Percentiles rank a stretch among this genome's conserved stretches.
These are phyloP conservation scores for Limulus polyphemus DNA, from an alignment of 2,888 invertebrate species.

Conservation along the genomic window DNA sequence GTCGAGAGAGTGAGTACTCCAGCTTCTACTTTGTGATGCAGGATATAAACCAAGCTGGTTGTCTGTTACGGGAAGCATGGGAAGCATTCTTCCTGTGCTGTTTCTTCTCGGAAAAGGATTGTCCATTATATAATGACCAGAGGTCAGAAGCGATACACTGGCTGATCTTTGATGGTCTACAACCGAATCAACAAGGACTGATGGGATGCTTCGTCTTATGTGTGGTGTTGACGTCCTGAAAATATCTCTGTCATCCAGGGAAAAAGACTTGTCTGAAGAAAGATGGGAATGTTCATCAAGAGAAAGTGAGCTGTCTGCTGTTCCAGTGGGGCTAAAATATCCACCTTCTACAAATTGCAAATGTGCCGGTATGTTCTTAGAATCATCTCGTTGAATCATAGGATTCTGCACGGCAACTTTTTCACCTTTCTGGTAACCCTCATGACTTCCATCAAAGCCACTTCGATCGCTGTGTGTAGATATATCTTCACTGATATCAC, in stretches of 20 bases:
- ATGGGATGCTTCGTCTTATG: conserved; percentile 1
- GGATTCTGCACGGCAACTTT: not conserved
- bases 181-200: not conserved
- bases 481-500: conserved; percentile 24
- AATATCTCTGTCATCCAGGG: conserved; percentile 13
- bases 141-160: not conserved
- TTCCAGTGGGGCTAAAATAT: conserved; percentile 5
- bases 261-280: conserved; percentile 2
- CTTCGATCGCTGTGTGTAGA: conserved; percentile 10
- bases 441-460: conserved; percentile 1
- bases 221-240: not conserved
- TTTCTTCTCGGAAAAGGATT: conserved; percentile 8
- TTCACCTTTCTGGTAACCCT: not conserved
- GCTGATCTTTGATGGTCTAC: not conserved
- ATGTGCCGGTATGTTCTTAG: no score
- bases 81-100: conserved; percentile 18
- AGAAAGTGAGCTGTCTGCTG: conserved; percentile 8
- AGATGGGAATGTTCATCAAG: conserved; percentile 9
- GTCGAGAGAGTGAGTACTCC: conserved; percentile 33
- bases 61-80: conserved; percentile 9
- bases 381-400: no score
- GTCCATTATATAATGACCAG: not conserved
- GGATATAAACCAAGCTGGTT: conserved; percentile 5
- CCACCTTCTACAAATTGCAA: no score
- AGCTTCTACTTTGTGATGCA: conserved; percentile 29